phyloP scores from a whole-genome alignment of 2,888 invertebrate species.

The Eugnorisma glareosa region DNA sequence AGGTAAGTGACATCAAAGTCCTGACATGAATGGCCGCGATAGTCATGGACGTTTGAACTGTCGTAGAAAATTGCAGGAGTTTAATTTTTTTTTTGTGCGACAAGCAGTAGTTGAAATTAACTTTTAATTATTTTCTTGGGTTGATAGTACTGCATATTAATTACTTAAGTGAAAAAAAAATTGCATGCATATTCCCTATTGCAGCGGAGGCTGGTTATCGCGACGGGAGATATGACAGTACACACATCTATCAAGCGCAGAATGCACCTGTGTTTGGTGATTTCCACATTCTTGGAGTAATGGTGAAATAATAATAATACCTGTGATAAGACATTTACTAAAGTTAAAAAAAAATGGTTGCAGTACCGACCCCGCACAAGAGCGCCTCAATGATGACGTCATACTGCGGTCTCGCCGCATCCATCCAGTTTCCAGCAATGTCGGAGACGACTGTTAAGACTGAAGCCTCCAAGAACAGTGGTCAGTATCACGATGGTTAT shows the following conservation, averaged over 20 bases:
- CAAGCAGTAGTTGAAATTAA: no score
- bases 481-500: conserved; percentile 33
- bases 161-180: no score
- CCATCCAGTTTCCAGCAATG: conserved; percentile 25
- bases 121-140: no score
- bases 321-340: neutral
- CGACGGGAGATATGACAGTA: neutral
- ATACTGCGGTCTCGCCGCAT: conserved; percentile 43
- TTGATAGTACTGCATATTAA: no score
- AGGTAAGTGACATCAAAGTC: no score
- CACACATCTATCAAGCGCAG: neutral
- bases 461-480: neutral
- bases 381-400: conserved; percentile 60
- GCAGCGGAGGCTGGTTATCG: neutral
- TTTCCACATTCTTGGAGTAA: neutral
- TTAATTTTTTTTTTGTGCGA: no score
- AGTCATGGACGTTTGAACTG: no score
- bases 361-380: conserved; percentile 15
- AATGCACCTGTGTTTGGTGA: neutral
- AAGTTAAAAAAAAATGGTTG: neutral
- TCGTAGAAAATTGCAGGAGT: no score
- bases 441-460: neutral
- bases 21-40: no score
- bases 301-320: neutral
- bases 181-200: no score